Percentiles rank a stretch among this genome's conserved stretches.
phyloP scores from a whole-genome alignment of 2,797 vertebrate genomes.

The Sorex maritimensis region DNA sequence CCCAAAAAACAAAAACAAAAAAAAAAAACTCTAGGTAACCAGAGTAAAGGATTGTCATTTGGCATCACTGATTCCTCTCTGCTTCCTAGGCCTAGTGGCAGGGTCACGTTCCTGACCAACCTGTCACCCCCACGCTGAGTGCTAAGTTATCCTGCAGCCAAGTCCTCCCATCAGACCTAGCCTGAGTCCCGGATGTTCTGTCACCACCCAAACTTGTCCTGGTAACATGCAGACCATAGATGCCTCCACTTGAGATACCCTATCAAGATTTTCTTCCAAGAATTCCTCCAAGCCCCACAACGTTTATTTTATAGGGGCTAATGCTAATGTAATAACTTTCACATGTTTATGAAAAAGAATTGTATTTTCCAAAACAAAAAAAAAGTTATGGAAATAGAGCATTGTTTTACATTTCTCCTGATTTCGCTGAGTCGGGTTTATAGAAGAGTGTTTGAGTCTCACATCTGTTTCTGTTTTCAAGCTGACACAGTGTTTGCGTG shows the following conservation, averaged over 20 bases:
- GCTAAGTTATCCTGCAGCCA: neutral
- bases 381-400: neutral
- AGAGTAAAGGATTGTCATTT: neutral
- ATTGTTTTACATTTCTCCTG: conserved; percentile 17
- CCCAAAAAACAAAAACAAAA: no score
- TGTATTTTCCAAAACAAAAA: neutral
- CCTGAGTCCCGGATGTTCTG: neutral
- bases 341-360: neutral
- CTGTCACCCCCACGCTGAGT: neutral
- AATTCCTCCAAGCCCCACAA: neutral
- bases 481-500: neutral
- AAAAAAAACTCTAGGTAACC: neutral
- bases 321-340: neutral
- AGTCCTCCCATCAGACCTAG: neutral
- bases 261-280: neutral
- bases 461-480: conserved; percentile 11
- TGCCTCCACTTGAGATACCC: neutral
- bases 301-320: neutral
- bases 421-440: neutral
- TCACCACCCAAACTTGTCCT: neutral
- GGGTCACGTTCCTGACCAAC: neutral
- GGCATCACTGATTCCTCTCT: neutral
- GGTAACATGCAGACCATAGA: neutral
- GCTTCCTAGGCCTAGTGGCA: neutral
- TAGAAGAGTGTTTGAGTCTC: neutral